Conservation (phyloP, 1,140 invertebrate genomes). For the Drosophila repleta region DNA sequence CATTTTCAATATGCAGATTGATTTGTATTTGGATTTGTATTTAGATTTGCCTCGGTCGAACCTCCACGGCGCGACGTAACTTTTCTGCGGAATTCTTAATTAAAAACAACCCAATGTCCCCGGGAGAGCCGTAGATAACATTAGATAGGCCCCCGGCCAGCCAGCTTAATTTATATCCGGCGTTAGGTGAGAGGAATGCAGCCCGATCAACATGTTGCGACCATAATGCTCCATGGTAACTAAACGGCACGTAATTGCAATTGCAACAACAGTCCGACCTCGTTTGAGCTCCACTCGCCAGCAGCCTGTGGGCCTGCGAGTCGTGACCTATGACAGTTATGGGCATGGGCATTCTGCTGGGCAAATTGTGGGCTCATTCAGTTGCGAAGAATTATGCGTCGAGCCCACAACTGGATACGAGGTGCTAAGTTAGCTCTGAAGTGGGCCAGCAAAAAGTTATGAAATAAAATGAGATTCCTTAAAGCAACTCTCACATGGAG, state of each 20-base stretch:
- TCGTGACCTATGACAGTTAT: slow-evolving; percentile 15
- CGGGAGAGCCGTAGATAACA: slow-evolving; percentile 52
- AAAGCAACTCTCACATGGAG: too few species aligned
- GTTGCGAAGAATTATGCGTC: not conserved
- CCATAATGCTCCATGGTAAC: slow-evolving; percentile 54
- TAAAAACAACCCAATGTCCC: slow-evolving; percentile 57
- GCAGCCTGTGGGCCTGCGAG: slow-evolving; percentile 9
- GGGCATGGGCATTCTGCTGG: not conserved
- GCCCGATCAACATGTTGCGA: slow-evolving; percentile 63
- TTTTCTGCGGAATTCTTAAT: slow-evolving; percentile 59
- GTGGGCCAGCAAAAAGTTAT: too few species aligned
- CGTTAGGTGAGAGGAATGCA: not conserved
- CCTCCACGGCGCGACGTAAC: not conserved
- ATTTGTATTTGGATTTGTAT: slow-evolving; percentile 51
- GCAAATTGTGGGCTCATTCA: not conserved
- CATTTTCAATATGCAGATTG: slow-evolving; percentile 71
- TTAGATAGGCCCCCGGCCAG: not conserved
- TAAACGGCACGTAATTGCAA: slow-evolving; percentile 67
- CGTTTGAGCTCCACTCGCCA: slow-evolving; percentile 38
- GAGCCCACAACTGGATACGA: not conserved
- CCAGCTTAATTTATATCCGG: slow-evolving; percentile 47
- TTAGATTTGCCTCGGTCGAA: not conserved
- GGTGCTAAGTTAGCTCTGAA: too few species aligned
- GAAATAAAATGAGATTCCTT: too few species aligned
- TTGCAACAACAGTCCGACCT: slow-evolving; percentile 41